Percentiles rank a stretch among this genome's conserved stretches.
Conservation (phyloP, 2,888 invertebrate species). For the Lasioglossum pauxillum region DNA sequence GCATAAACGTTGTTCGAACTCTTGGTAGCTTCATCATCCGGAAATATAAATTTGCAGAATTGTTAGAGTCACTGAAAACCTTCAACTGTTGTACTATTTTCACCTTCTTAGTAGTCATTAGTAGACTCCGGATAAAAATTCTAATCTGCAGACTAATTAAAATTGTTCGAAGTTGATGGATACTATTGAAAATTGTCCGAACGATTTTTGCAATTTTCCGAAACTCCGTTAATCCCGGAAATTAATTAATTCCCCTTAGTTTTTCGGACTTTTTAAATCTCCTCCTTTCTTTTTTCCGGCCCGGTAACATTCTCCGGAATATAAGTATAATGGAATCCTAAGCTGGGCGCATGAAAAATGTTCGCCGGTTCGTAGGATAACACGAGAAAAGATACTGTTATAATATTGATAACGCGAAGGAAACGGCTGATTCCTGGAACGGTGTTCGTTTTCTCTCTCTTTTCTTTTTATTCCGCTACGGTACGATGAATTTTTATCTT, state of each 20-base stretch:
- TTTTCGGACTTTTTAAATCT: background rate
- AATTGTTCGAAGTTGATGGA: no score
- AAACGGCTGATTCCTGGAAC: slow-evolving; percentile 32
- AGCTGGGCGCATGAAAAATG: slow-evolving; percentile 25
- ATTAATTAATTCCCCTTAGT: background rate
- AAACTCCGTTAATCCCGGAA: background rate
- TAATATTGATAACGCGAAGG: slow-evolving; percentile 61
- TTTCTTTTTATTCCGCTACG: background rate
- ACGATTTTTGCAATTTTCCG: background rate
- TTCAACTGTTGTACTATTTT: no score
- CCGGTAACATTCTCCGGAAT: background rate
- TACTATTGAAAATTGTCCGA: no score
- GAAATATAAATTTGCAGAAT: no score
- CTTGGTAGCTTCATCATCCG: no score
- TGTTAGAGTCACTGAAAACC: no score
- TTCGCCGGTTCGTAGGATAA: slow-evolving; percentile 30
- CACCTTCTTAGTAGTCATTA: no score
- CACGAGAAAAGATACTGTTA: slow-evolving; percentile 51
- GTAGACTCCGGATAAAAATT: no score
- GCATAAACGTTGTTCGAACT: no score
- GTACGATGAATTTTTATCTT: slow-evolving; percentile 45
- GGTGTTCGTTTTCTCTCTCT: slow-evolving; percentile 18
- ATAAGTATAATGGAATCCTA: slow-evolving; percentile 9
- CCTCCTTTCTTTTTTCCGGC: background rate
- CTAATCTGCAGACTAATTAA: no score